These are phyloP conservation scores for Phalanger gymnotis DNA, from an alignment of 2,797 vertebrate genomes.

Conservation along the genomic window DNA sequence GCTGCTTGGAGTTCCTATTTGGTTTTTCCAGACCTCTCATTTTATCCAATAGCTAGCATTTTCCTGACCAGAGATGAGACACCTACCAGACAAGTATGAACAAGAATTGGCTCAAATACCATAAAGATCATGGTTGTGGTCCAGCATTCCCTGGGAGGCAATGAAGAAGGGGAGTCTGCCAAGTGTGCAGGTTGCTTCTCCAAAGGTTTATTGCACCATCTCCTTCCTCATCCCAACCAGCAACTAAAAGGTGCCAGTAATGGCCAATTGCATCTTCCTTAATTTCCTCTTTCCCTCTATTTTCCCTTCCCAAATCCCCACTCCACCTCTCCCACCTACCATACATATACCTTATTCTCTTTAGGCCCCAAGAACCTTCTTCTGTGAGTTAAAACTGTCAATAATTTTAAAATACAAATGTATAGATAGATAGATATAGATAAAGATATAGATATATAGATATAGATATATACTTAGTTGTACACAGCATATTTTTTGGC, in stretches of 20 bases:
- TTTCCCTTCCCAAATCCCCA: not conserved
- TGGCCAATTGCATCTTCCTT: not conserved
- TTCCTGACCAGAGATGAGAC: not conserved
- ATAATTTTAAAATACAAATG: not conserved
- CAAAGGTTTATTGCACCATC: not conserved
- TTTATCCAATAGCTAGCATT: not conserved
- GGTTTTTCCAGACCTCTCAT: not conserved
- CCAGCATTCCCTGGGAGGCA: not conserved
- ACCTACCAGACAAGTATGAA: not conserved
- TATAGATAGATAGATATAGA: too few species aligned
- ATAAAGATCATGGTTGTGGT: not conserved
- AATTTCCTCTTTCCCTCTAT: not conserved
- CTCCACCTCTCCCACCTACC: not conserved
- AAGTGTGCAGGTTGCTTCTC: not conserved
- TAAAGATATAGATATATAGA: too few species aligned
- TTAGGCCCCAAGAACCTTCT: not conserved
- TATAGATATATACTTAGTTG: not conserved
- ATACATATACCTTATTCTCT: not conserved
- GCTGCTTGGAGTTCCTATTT: not conserved
- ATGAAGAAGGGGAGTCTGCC: not conserved
- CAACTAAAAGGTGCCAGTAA: not conserved
- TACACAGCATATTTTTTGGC: not conserved
- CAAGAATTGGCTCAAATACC: not conserved
- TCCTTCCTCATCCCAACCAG: not conserved
- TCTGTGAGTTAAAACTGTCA: not conserved